Evolutionary conservation across 2,888 invertebrate species (phyloP).

Genomic region (Lepidochrysops patricia): DNA sequence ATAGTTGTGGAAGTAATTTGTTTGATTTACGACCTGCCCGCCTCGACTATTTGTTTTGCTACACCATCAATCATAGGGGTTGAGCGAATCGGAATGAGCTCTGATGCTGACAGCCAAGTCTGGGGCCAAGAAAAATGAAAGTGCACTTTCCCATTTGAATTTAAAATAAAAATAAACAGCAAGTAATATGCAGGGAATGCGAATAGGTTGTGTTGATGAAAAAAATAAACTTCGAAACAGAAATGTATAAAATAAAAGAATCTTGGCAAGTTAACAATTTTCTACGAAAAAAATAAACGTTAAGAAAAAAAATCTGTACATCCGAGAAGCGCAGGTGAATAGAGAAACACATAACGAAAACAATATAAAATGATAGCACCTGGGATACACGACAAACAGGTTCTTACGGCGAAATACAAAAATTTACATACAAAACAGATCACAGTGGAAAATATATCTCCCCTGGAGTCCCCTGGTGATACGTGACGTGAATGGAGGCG

Average conservation of each 20-base stretch:
- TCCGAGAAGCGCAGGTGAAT: neutral
- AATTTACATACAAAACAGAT: constrained; percentile 64
- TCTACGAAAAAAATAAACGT: neutral
- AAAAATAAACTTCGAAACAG: too few relatives aligned
- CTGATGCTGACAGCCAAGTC: constrained; percentile 33
- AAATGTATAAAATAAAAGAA: too few relatives aligned
- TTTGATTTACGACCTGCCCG: neutral
- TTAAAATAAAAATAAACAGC: neutral
- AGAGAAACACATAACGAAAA: neutral
- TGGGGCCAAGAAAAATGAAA: constrained; percentile 25
- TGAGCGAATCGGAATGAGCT: constrained; percentile 35
- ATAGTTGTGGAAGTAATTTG: neutral
- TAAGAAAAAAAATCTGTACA: neutral
- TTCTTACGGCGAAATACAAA: constrained; percentile 54
- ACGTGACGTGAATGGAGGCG: constrained; percentile 54
- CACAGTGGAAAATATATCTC: constrained; percentile 57
- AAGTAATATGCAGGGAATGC: too few relatives aligned
- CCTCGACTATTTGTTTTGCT: neutral
- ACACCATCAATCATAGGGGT: constrained; percentile 39
- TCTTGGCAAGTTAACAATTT: too few relatives aligned
- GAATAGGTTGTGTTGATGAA: too few relatives aligned
- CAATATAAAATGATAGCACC: constrained; percentile 31
- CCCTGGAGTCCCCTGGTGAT: too few relatives aligned
- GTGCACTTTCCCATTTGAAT: neutral
- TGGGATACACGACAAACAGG: constrained; percentile 51